A percentile compares a stretch with the other conserved stretches of the same genome.
Conservation (phyloP, 2,888 invertebrate species). For the Autographa gamma region DNA sequence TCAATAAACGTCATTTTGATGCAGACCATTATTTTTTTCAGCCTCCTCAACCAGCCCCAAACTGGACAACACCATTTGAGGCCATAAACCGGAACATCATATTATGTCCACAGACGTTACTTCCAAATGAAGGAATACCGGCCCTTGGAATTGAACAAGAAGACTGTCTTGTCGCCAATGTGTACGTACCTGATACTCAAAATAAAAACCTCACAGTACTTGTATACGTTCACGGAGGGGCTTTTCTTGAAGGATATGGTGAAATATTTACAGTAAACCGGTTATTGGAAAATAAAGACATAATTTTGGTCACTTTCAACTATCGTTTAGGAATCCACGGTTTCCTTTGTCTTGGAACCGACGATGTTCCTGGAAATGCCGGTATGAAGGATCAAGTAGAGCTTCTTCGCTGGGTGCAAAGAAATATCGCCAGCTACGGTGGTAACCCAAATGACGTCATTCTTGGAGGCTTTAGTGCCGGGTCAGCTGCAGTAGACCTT, state of each 20-base stretch:
- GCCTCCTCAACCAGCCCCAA: constrained; percentile 66
- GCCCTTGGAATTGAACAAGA: background rate
- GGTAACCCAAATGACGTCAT: constrained; percentile 71
- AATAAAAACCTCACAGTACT: constrained; percentile 62
- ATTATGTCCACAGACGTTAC: constrained; percentile 56
- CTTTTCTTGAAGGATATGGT: constrained; percentile 57
- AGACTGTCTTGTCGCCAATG: constrained; percentile 32
- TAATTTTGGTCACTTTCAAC: constrained; percentile 62
- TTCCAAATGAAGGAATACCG: background rate
- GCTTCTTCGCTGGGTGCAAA: constrained; percentile 65
- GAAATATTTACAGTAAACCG: constrained; percentile 31
- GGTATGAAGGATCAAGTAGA: constrained; percentile 72
- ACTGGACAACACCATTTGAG: constrained; percentile 59
- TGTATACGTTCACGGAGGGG: constrained; percentile 66
- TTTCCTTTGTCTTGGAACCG: constrained; percentile 65
- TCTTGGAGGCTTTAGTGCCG: constrained; percentile 64
- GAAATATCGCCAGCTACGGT: constrained; percentile 68
- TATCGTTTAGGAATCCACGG: constrained; percentile 64
- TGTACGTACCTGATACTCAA: constrained; percentile 71
- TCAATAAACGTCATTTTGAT: too few relatives aligned
- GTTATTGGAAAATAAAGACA: constrained; percentile 52
- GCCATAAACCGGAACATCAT: constrained; percentile 50
- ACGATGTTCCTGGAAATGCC: constrained; percentile 67
- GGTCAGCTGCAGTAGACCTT: constrained; percentile 62
- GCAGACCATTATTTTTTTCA: constrained; percentile 41